These are phyloP conservation scores for Autographa gamma DNA, from an alignment of 2,888 invertebrate genomes.

Conservation along the genomic window DNA sequence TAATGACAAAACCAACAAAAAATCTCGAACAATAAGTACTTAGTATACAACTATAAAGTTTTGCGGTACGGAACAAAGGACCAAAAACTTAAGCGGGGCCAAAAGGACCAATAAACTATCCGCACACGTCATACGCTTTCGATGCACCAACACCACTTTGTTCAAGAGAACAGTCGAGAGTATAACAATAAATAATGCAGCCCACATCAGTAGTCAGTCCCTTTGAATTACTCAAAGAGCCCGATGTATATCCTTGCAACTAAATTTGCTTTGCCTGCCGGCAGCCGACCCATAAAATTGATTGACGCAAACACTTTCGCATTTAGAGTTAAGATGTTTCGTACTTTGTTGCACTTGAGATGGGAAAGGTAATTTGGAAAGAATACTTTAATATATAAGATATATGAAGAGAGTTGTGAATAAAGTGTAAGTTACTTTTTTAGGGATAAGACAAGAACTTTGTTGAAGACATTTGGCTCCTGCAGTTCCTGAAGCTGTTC, in stretches of 20 bases:
- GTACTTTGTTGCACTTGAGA: slow-evolving; percentile 35
- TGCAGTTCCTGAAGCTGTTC: too few relatives aligned
- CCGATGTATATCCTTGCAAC: slow-evolving; percentile 25
- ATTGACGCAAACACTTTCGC: slow-evolving; percentile 40
- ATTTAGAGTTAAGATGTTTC: slow-evolving; percentile 32
- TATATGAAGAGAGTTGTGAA: too few relatives aligned
- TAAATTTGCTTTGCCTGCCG: slow-evolving; percentile 34
- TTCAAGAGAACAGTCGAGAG: slow-evolving; percentile 30
- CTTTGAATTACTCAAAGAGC: slow-evolving; percentile 51
- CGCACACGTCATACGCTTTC: slow-evolving; percentile 7
- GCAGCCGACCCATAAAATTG: slow-evolving; percentile 52
- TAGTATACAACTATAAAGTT: background rate
- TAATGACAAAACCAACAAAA: background rate
- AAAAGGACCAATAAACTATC: slow-evolving; percentile 10
- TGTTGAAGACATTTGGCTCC: too few relatives aligned
- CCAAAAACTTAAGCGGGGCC: background rate
- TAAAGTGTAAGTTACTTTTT: too few relatives aligned
- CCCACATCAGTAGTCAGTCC: slow-evolving; percentile 15
- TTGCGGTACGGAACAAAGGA: background rate
- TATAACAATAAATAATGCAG: slow-evolving; percentile 35
- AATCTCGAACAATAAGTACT: background rate
- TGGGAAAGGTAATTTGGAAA: background rate
- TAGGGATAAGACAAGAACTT: too few relatives aligned
- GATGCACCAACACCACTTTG: slow-evolving; percentile 18
- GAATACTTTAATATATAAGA: background rate